Percentiles rank a stretch among this genome's conserved stretches.
These are phyloP conservation scores for Diplodus sargus DNA, from an alignment of 2,797 vertebrate species.

Conservation along the genomic window DNA sequence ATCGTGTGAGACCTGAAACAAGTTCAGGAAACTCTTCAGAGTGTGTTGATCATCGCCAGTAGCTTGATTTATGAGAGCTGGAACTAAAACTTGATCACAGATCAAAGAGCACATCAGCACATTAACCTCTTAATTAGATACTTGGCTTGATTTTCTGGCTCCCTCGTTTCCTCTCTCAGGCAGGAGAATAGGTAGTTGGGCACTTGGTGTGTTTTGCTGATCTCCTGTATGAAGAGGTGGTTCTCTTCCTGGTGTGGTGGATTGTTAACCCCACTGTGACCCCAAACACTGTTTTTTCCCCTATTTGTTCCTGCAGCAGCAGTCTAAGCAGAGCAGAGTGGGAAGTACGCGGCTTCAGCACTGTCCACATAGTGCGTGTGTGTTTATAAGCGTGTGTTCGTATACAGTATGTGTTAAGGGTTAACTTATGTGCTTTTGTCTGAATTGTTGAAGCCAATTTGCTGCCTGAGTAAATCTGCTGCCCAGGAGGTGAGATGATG, in stretches of 20 bases:
- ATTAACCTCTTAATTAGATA: background rate
- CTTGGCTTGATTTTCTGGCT: constrained; percentile 15
- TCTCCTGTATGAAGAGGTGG: constrained; percentile 36
- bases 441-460: constrained; percentile 21
- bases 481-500: constrained; percentile 23
- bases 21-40: constrained; percentile 13
- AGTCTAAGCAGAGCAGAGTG: constrained; percentile 14
- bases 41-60: constrained; percentile 1
- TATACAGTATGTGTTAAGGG: constrained; percentile 2
- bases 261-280: constrained; percentile 52
- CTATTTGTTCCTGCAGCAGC: constrained; percentile 69
- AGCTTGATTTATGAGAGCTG: constrained; percentile 18
- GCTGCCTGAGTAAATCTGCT: constrained; percentile 18
- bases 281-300: constrained; percentile 73
- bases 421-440: background rate
- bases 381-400: background rate
- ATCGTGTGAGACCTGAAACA: constrained; percentile 60
- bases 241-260: constrained; percentile 62
- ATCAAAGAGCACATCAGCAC: constrained; percentile 22
- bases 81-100: constrained; percentile 24
- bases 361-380: background rate
- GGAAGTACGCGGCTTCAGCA: constrained; percentile 30
- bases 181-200: constrained; percentile 27
- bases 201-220: constrained; percentile 25
- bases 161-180: constrained; percentile 18